Conservation (phyloP, 2,888 invertebrate species). For the Lamellibrachia columna region DNA sequence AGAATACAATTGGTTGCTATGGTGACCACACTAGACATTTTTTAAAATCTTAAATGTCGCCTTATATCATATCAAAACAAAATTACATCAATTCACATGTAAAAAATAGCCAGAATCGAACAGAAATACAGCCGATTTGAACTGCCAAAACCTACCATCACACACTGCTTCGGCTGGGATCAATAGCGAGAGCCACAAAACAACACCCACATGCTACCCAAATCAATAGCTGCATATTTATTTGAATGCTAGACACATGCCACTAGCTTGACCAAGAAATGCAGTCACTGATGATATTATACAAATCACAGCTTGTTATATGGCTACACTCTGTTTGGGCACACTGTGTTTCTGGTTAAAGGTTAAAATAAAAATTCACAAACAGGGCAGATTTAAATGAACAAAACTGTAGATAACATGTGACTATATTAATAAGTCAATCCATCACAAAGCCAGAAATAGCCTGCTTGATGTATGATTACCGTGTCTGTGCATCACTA, state of each 20-base stretch:
- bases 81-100: background rate
- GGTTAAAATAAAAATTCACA: background rate
- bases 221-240: constrained; percentile 16
- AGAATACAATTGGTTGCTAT: background rate
- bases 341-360: no score
- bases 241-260: background rate
- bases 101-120: background rate
- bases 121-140: constrained; percentile 16
- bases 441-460: background rate
- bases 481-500: background rate
- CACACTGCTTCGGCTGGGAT: background rate
- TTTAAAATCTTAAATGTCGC: background rate
- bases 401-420: background rate
- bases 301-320: background rate
- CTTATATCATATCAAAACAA: background rate
- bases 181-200: background rate
- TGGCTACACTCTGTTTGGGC: no score
- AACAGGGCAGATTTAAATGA: background rate
- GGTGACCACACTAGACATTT: background rate
- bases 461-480: background rate
- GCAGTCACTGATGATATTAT: background rate
- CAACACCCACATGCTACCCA: background rate
- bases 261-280: background rate
- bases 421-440: background rate
- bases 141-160: background rate